Percentiles rank a stretch among this genome's conserved stretches.
Evolutionary conservation across 2,113 vertebrate species (phyloP).

Genomic region (Cyanoderma ruficeps): DNA sequence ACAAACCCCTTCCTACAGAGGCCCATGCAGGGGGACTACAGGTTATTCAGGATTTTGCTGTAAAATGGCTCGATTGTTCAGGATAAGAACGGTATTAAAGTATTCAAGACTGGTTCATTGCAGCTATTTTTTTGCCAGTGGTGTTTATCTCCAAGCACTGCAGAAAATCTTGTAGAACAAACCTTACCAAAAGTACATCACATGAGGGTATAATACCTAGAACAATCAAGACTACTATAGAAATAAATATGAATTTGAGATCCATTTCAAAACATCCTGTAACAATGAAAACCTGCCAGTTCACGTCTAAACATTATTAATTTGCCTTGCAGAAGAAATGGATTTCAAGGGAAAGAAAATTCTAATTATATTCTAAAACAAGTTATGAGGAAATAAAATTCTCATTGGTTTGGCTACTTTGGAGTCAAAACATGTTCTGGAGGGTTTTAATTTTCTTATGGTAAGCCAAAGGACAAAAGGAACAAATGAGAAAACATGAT

Average conservation of each 20-base stretch:
- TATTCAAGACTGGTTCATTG: not conserved
- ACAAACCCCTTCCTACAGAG: not conserved
- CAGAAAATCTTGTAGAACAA: not conserved
- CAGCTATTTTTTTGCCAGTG: not conserved
- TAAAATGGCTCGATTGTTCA: not conserved
- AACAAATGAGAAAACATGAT: not conserved
- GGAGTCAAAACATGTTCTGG: too few species aligned
- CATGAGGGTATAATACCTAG: not conserved
- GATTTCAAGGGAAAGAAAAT: too few species aligned
- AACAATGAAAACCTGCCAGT: too few species aligned
- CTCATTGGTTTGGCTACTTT: too few species aligned
- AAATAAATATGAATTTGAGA: not conserved
- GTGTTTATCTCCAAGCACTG: not conserved
- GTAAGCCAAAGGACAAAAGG: too few species aligned
- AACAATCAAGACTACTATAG: not conserved
- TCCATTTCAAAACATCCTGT: too few species aligned
- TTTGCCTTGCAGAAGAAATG: too few species aligned
- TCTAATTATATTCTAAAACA: too few species aligned
- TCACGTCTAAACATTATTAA: too few species aligned
- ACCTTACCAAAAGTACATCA: not conserved
- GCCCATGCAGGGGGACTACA: not conserved
- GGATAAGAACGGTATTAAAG: not conserved
- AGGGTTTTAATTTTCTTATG: too few species aligned
- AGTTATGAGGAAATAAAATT: too few species aligned
- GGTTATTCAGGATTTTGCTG: not conserved